Percentiles rank a stretch among this genome's conserved stretches.
phyloP scores from a whole-genome alignment of 2,113 vertebrate species.

The Lycocorax pyrrhopterus region DNA sequence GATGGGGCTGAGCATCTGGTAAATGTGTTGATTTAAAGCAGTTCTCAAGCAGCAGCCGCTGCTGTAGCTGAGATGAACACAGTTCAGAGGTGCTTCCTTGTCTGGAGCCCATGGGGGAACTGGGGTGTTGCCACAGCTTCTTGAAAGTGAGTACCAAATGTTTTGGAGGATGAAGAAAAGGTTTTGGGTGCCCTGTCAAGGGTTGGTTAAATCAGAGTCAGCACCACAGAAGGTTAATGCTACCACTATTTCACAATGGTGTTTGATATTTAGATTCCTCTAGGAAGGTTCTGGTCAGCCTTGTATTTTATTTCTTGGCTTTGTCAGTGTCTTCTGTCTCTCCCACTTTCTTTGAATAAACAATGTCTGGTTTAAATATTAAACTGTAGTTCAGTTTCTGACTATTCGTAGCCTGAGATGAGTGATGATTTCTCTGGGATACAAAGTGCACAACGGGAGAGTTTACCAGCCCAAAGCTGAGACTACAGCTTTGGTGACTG shows the following conservation, averaged over 20 bases:
- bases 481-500: background rate
- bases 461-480: background rate
- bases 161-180: constrained; percentile 12
- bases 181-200: background rate
- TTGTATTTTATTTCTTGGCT: constrained; percentile 24
- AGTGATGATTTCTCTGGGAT: background rate
- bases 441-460: background rate
- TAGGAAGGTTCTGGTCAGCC: background rate
- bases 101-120: background rate
- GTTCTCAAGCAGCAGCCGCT: background rate
- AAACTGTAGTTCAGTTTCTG: background rate
- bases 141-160: background rate
- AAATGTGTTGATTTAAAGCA: constrained; percentile 18
- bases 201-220: background rate
- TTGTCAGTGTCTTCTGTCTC: background rate
- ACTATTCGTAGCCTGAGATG: background rate
- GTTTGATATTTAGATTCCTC: background rate
- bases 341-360: background rate
- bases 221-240: background rate
- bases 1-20: background rate
- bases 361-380: background rate
- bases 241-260: background rate
- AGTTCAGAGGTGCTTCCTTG: background rate
- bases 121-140: background rate
- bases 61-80: background rate